Base-by-base conservation (phyloP, 2,113 vertebrate species). In the Channa maculata region DNA sequence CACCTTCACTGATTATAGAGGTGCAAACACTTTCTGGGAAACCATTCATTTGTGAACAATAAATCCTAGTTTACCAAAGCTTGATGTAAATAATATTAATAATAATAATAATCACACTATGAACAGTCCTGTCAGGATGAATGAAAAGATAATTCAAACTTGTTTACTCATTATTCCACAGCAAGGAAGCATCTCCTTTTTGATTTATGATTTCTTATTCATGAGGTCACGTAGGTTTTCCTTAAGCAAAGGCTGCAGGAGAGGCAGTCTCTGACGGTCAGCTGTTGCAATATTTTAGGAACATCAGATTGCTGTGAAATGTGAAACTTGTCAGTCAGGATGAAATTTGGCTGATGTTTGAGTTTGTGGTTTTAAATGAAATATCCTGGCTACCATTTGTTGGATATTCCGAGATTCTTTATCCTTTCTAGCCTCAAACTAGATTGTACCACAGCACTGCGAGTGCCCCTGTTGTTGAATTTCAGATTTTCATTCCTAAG, bases 1-100 rank as follows among this genome's bases (percentile, higher is more conserved):
- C 34, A 44, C 52, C 45, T 50, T 76, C 49, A 64, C 41, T 55
- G 39, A 67, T 80, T 57, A 64, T 55, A 78, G 9, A 38, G 57
- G 33, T 61, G 15, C 52, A 64, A 66, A 48, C 52, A 43, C 62
- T 59, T 12, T 41, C 3, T 51, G 63, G 14, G 14, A 77, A 80
- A 43, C 6, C 13, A 61, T 68, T n/a, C 0, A 80, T 80, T 49
- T 51, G 59, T 66, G 15, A 66, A 62, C 4, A 60, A 36, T 48
- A 49, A 57, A 53, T 15, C 46, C 7, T 43, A 15, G 55, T 63
- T 61, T 13, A 41, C 69, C 38, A 48, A 70, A 41, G 37, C 15
- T 45, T 54, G 5, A 69, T 68, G 38, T 39, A 8, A 65, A 59
- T 62, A 46, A 53, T 48, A 24, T 24, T 24, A 33, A 57, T 44